These are phyloP conservation scores for Bursaphelenchus okinawaensis DNA, from an alignment of 2,888 invertebrate species.

Conservation along the genomic window DNA sequence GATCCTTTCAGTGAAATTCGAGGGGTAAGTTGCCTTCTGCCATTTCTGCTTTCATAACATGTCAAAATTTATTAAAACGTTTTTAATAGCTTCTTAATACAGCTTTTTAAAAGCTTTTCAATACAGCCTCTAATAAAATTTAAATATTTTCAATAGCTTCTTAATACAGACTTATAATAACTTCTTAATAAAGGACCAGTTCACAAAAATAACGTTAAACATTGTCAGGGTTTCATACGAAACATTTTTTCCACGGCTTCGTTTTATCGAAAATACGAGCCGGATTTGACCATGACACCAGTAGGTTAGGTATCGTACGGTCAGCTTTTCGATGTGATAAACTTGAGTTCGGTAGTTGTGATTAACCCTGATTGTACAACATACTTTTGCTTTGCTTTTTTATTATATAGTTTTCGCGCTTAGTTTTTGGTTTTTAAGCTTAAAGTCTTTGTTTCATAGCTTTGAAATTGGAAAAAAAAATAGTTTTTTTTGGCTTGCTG, in stretches of 20 bases:
- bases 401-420: no score
- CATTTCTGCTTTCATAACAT: not conserved
- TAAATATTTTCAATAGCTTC: not conserved
- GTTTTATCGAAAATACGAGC: not conserved
- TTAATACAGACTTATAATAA: no score
- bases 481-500: no score
- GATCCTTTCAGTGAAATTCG: not conserved
- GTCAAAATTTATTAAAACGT: not conserved
- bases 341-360: not conserved
- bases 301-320: not conserved
- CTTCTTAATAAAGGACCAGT: no score
- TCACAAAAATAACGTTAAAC: no score
- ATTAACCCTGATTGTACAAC: no score
- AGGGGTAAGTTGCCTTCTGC: not conserved
- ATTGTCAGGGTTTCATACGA: no score
- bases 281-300: not conserved
- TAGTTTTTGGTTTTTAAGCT: no score
- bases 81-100: not conserved
- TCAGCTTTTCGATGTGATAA: not conserved
- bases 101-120: not conserved
- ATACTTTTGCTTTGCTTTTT: no score
- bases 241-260: not conserved
- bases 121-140: not conserved
- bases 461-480: no score
- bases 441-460: no score